Percentiles rank a stretch among this genome's conserved stretches.
These are phyloP conservation scores for Actinia tenebrosa DNA, from an alignment of 64 coral and sea anemone species.

Conservation along the genomic window DNA sequence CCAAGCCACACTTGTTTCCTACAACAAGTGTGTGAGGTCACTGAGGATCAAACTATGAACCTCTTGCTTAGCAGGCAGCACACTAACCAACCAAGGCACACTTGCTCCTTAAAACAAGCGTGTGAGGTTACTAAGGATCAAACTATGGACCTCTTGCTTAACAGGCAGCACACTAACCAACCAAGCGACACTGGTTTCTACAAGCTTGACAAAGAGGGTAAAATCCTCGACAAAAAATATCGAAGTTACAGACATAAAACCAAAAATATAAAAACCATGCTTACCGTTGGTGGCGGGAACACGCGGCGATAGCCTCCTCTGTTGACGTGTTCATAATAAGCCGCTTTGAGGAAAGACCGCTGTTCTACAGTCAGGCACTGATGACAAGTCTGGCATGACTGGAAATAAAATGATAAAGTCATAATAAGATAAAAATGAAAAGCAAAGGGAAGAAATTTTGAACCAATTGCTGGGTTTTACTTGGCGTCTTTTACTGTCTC, in stretches of 20 bases:
- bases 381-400: conserved; percentile 82
- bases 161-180: no score
- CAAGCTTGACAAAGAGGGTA: neutral
- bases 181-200: neutral
- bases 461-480: no score
- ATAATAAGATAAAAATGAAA: neutral
- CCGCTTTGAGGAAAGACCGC: conserved; percentile 67
- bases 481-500: no score
- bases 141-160: neutral
- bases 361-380: conserved; percentile 61
- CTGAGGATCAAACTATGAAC: no score
- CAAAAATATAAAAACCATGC: neutral
- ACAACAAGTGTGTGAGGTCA: no score
- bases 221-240: neutral
- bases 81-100: no score
- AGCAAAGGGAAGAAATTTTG: neutral
- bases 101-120: no score
- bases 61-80: no score
- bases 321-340: conserved; percentile 79
- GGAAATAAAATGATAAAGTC: neutral
- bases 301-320: conserved; percentile 72
- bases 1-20: no score
- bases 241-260: no score
- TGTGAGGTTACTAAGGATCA: no score
- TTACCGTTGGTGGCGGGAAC: conserved; percentile 83